Conservation (phyloP, 1,140 invertebrate genomes). For the Phymorhynchus buccinoides region DNA sequence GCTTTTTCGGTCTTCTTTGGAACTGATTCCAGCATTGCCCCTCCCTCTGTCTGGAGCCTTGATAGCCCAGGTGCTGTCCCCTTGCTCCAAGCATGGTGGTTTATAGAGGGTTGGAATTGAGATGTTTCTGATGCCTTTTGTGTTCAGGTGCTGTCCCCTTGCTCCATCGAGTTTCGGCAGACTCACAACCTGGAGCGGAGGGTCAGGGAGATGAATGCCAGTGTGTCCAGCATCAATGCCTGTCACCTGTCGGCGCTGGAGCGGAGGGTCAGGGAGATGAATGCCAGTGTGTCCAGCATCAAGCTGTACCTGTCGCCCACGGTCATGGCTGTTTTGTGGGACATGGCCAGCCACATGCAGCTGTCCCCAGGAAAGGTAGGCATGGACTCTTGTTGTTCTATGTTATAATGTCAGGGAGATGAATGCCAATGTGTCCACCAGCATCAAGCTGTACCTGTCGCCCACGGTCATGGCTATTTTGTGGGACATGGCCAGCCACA, state of each 20-base stretch:
- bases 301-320: constrained; percentile 84
- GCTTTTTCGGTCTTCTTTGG: too few relatives aligned
- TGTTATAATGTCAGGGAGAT: too few relatives aligned
- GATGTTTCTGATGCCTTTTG: too few relatives aligned
- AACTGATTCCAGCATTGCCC: too few relatives aligned
- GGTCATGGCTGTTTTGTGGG: constrained; percentile 81
- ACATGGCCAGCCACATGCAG: constrained; percentile 65
- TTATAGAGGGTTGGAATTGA: too few relatives aligned
- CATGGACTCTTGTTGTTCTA: too few relatives aligned
- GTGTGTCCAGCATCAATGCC: neutral
- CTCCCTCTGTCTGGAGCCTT: too few relatives aligned
- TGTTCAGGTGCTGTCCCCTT: constrained; percentile 74
- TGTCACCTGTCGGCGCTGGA: constrained; percentile 75
- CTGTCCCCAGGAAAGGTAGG: neutral
- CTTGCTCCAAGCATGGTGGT: too few relatives aligned
- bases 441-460: constrained; percentile 83
- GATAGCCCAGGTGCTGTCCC: too few relatives aligned
- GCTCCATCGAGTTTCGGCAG: constrained; percentile 58
- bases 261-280: constrained; percentile 75
- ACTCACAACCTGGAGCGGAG: constrained; percentile 42
- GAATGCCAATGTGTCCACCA: constrained; percentile 69
- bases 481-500: constrained; percentile 72
- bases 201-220: constrained; percentile 74
- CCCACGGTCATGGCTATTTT: constrained; percentile 83
- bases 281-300: constrained; percentile 73